Evolutionary conservation across 2,888 invertebrate species (phyloP).

Genomic region (Coenonympha arcania): DNA sequence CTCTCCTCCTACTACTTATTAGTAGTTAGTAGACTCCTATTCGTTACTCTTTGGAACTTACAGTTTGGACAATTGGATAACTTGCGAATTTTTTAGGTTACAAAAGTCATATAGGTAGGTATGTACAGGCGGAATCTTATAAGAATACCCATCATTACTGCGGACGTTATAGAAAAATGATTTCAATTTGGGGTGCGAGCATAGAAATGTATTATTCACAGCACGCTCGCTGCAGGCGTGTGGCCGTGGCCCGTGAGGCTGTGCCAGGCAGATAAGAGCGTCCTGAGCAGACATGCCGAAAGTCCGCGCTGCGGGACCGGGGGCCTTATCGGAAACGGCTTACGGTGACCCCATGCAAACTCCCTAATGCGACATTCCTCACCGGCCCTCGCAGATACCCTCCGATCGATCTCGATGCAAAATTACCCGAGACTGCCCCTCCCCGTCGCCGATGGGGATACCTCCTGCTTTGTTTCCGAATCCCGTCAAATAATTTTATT

Average conservation of each 20-base stretch:
- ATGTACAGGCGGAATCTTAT: slow-evolving; percentile 4
- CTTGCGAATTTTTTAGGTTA: too few relatives aligned
- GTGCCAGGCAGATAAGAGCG: slow-evolving; percentile 66
- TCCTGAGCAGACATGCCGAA: slow-evolving; percentile 51
- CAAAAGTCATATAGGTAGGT: not conserved
- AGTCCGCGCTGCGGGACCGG: slow-evolving; percentile 47
- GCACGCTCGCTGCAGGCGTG: slow-evolving; percentile 62
- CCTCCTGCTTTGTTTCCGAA: slow-evolving; percentile 57
- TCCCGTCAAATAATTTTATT: slow-evolving; percentile 52
- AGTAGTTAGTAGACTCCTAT: too few relatives aligned
- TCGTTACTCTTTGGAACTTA: too few relatives aligned
- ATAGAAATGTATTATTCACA: slow-evolving; percentile 59
- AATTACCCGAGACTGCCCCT: slow-evolving; percentile 41
- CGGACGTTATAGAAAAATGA: slow-evolving; percentile 47
- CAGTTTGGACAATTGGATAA: too few relatives aligned
- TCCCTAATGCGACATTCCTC: slow-evolving; percentile 69
- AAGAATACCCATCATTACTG: slow-evolving; percentile 24
- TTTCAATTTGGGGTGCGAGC: slow-evolving; percentile 57
- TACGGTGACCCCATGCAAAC: slow-evolving; percentile 71
- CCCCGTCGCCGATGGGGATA: slow-evolving; percentile 46
- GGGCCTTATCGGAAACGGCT: slow-evolving; percentile 75
- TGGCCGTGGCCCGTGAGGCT: too few relatives aligned
- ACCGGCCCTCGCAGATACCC: slow-evolving; percentile 43
- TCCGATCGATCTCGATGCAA: slow-evolving; percentile 72
- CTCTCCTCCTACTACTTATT: too few relatives aligned